A percentile compares a stretch with the other conserved stretches of the same genome.
Evolutionary conservation across 2,888 invertebrate species (phyloP).

Genomic region (Macrophya alboannulata): DNA sequence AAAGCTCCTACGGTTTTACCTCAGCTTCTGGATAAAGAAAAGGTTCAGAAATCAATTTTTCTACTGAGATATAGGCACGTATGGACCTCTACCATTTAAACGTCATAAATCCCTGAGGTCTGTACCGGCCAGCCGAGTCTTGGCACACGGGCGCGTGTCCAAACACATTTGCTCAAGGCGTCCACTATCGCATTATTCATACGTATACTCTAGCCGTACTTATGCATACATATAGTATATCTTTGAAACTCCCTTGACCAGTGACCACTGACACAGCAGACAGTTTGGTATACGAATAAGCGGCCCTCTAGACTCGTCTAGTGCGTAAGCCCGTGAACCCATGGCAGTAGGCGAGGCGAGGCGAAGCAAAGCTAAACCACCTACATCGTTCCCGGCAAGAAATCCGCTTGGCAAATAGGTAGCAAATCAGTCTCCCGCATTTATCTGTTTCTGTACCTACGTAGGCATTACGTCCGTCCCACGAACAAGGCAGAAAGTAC

Average conservation of each 20-base stretch:
- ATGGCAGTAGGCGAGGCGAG: constrained; percentile 8
- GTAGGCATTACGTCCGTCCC: constrained; percentile 28
- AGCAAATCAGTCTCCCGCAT: constrained; percentile 43
- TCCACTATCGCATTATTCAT: constrained; percentile 23
- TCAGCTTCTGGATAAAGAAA: neutral
- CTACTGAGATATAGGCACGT: neutral
- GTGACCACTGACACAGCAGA: neutral
- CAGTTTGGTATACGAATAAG: constrained; percentile 8
- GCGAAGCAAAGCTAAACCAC: constrained; percentile 25
- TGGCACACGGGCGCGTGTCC: constrained; percentile 23
- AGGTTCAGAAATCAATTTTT: neutral
- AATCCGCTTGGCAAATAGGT: constrained; percentile 45
- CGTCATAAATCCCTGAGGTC: constrained; percentile 3
- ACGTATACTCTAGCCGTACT: neutral
- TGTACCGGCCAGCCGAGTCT: neutral
- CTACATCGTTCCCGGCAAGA: constrained; percentile 10
- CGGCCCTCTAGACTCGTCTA: neutral
- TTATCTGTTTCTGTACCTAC: constrained; percentile 6
- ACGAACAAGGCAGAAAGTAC: constrained; percentile 24
- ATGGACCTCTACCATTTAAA: neutral
- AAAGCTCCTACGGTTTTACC: neutral
- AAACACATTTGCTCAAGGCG: constrained; percentile 38
- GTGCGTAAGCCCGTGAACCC: neutral
- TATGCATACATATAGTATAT: neutral
- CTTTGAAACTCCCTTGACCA: constrained; percentile 29